Conservation (phyloP, 2,113 vertebrate genomes). For the Toxotes jaculatrix region DNA sequence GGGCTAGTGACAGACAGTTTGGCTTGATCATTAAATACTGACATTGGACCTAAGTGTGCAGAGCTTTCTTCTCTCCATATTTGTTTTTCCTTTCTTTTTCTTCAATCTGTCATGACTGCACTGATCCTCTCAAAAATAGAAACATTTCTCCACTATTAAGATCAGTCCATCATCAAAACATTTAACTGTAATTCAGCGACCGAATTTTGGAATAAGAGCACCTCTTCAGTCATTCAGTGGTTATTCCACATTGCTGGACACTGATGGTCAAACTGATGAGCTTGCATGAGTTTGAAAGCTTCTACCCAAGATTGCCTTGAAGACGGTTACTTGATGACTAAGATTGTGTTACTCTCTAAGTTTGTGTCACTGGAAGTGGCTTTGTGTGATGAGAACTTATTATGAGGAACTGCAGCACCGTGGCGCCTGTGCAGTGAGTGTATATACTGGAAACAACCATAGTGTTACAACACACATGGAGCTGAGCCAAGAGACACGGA, state of each 20-base stretch:
- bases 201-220: neutral
- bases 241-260: neutral
- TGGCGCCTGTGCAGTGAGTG: constrained; percentile 48
- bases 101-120: neutral
- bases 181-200: neutral
- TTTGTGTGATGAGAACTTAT: constrained; percentile 47
- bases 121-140: neutral
- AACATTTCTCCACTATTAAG: neutral
- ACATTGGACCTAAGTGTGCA: neutral
- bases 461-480: constrained; percentile 75
- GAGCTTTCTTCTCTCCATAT: neutral
- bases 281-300: neutral
- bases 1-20: neutral
- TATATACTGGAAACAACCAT: constrained; percentile 56
- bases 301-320: neutral
- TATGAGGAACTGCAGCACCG: constrained; percentile 41
- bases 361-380: constrained; percentile 19
- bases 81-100: neutral
- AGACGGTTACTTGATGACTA: constrained; percentile 1
- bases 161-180: neutral
- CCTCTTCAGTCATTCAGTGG: neutral
- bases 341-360: neutral
- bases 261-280: neutral
- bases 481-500: constrained; percentile 45
- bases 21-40: neutral